Evolutionary conservation across 2,113 vertebrate species (phyloP).

Genomic region (Nanorana parkeri): DNA sequence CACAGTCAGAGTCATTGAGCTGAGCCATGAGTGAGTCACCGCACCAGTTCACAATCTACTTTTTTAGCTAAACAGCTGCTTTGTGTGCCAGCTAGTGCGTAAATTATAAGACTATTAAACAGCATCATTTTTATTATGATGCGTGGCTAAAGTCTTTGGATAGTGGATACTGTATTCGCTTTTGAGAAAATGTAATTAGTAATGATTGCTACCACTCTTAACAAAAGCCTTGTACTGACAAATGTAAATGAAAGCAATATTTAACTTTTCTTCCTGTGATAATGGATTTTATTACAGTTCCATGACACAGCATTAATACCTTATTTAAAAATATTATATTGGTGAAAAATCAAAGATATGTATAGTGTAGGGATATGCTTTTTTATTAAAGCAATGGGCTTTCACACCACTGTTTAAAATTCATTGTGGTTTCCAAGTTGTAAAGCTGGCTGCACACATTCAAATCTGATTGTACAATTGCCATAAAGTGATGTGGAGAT

Average conservation of each 20-base stretch:
- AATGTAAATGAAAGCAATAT: neutral
- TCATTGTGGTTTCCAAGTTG: too few species aligned
- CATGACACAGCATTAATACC: neutral
- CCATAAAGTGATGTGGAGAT: too few species aligned
- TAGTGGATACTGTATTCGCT: neutral
- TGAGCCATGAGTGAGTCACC: too few species aligned
- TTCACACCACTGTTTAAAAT: too few species aligned
- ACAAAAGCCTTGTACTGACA: neutral
- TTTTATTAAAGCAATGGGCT: too few species aligned
- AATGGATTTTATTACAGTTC: neutral
- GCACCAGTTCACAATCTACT: neutral
- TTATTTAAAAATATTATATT: too few species aligned
- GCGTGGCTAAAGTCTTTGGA: neutral
- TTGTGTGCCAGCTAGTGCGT: neutral
- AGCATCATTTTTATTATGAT: neutral
- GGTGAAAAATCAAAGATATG: too few species aligned
- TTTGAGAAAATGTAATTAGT: neutral
- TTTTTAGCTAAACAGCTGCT: neutral
- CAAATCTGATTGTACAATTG: too few species aligned
- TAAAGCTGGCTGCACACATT: too few species aligned
- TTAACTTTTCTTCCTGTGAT: neutral
- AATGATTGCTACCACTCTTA: neutral
- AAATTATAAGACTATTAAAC: neutral
- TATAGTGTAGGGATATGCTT: too few species aligned
- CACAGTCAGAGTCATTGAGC: too few species aligned